Base-by-base conservation (phyloP, 2,113 vertebrate genomes). In the Brevimyrus niger region DNA sequence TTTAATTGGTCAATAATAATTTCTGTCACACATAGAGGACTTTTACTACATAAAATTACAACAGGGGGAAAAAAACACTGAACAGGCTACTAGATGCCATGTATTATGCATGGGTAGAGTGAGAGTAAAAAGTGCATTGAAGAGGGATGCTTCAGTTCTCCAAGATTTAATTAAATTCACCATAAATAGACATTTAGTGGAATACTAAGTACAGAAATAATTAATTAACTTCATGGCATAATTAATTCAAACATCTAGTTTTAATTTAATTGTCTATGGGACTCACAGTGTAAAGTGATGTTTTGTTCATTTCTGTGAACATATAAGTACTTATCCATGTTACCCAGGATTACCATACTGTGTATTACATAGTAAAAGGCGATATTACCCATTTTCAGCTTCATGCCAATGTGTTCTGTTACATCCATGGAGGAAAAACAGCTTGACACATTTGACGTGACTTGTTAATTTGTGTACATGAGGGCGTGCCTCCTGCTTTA, bases 401-500 rank as follows among this genome's bases (percentile, higher is more conserved):
- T 86, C 31, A 35, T n/a, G 27, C 87, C 89, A 31, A 7, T 80
- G 90, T 87, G 83, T 80, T 76, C 38, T 65, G 58, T 48, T 87
- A 47, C 88, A n/a, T 85, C 42, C 90, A 65, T 84, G 50, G 21
- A 85, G 73, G n/a, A 76, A 35, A 65, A 61, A 89, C 89, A 46
- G 88, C 85, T 76, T 69, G 87, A 23, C 90, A 82, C 88, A 76
- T 55, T 89, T 69, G 76, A 50, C 90, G 50, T 89, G 90, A 90
- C 90, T 89, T 91, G 91, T 88, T 92, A 87, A 93, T 91, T 90
- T 91, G 90, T 89, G 84, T 90, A 95, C 92, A 94, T 90, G 88
- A 94, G 94, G 82, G 35, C 93, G 92, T 88, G 91, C 90, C 93
- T 94, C 90, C 92, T 92, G 89, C 93, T 80, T 94, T 91, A 92